These are phyloP conservation scores for Phallusia fumigata DNA, from an alignment of 23 tunicate species.

Conservation along the genomic window DNA sequence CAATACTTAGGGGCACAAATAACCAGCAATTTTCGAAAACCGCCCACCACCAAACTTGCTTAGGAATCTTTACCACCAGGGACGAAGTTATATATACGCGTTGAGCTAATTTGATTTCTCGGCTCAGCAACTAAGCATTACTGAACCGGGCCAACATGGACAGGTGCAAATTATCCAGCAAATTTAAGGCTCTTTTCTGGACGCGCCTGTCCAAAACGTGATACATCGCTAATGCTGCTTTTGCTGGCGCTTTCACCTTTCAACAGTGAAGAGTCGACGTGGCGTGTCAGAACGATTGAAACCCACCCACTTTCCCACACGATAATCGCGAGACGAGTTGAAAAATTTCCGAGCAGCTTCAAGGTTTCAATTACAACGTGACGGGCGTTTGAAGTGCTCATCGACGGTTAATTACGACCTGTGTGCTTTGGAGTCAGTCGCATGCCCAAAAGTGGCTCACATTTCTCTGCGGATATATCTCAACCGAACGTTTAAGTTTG, in stretches of 20 bases:
- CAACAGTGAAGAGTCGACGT: neutral
- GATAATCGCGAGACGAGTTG: neutral
- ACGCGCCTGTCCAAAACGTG: neutral
- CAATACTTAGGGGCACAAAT: too few relatives aligned
- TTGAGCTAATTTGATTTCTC: neutral
- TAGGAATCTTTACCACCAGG: neutral
- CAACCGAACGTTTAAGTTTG: too few relatives aligned
- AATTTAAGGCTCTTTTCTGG: neutral
- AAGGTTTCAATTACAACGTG: conserved; percentile 12
- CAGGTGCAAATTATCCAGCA: neutral
- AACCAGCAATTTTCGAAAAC: too few relatives aligned
- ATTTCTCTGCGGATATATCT: too few relatives aligned
- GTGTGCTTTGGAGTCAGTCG: too few relatives aligned
- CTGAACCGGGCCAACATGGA: neutral
- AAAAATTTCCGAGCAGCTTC: neutral
- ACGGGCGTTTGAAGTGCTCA: conserved; percentile 2
- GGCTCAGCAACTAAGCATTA: neutral
- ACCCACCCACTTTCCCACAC: conserved; percentile 4
- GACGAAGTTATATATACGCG: neutral
- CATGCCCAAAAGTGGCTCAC: too few relatives aligned
- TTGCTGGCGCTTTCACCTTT: neutral
- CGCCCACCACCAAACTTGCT: neutral
- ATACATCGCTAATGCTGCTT: neutral
- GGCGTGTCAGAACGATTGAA: too few relatives aligned
- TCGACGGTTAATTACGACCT: neutral